A percentile compares a stretch with the other conserved stretches of the same genome.
phyloP scores from a whole-genome alignment of 2,888 invertebrate genomes.

The Apodemia zela region DNA sequence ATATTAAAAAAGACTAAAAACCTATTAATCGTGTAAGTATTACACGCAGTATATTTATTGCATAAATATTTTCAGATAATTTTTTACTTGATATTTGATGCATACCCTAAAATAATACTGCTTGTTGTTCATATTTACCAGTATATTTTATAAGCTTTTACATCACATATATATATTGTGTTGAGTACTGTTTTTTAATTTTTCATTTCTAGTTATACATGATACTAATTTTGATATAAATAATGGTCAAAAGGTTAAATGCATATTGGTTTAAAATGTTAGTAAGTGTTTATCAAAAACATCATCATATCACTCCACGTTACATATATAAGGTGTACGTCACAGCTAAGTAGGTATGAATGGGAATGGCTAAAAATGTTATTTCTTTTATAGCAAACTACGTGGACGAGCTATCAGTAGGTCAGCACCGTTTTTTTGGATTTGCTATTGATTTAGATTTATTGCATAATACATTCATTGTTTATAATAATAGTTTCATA shows the following conservation, averaged over 20 bases:
- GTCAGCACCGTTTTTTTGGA: constrained; percentile 77
- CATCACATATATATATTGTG: too few species aligned
- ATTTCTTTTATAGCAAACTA: constrained; percentile 85
- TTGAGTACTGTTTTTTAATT: too few species aligned
- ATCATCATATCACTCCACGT: constrained; percentile 10
- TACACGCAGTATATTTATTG: too few species aligned
- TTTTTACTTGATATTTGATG: too few species aligned
- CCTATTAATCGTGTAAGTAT: too few species aligned
- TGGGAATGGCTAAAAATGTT: constrained; percentile 38
- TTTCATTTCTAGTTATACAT: neutral
- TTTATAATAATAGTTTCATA: neutral
- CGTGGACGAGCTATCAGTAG: constrained; percentile 90
- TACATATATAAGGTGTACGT: constrained; percentile 16
- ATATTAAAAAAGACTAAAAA: too few species aligned
- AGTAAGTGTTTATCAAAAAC: constrained; percentile 1
- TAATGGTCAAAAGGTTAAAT: constrained; percentile 15
- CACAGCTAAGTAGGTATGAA: constrained; percentile 27
- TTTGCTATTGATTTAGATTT: constrained; percentile 26
- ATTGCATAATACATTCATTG: constrained; percentile 27
- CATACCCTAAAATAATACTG: too few species aligned
- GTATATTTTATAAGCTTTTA: too few species aligned
- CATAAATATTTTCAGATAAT: too few species aligned
- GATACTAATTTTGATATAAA: neutral
- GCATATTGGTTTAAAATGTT: neutral
- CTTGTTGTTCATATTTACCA: too few species aligned